Evolutionary conservation across 2,888 invertebrate species (phyloP), one percentile per base, ranked within the genome.

Genomic region (Phortica okadai): DNA sequence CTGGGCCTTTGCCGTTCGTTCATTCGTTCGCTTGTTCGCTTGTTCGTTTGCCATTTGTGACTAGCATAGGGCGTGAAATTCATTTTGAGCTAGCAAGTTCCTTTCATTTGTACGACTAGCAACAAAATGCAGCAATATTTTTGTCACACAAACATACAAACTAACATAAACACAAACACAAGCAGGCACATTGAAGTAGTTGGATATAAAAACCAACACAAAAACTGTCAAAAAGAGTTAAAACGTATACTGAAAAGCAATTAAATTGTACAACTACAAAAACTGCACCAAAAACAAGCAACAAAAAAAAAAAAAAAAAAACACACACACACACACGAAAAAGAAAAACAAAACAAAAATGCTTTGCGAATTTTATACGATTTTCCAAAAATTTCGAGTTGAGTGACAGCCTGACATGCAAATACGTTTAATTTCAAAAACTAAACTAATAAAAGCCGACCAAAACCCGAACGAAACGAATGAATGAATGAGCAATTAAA

Each of bases 401-500:
- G 77, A 77, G 78, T 81, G 81, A 78, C 78, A 81, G 81, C 66
- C 73, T 81, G 87, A 87, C 86, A 85, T 87, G 85, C 82, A 88
- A 88, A 86, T 88, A 81, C 82, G 80, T 84, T 85, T 83, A 86
- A 88, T 85, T 86, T 88, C 77, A 79, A 85, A 84, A 86, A 86
- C 87, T 83, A 85, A 87, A 87, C 88, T 87, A 86, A 86, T 88
- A 85, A 84, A 84, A 78, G 80, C 79, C 7, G 10, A n/a, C 4
- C 59, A n/a, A 16, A 59, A 59, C 14, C 8, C 16, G 8, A 21
- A 16, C 44, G 69, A 44, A 16, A 44, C 44, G 44, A n/a, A 44
- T 69, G 21, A 69, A 44, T 69, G 44, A 69, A 44, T 69, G 44
- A 44, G 69, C 83, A 50, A 50, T 50, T 50, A 50, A 50, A 50